A percentile compares a stretch with the other conserved stretches of the same genome.
These are phyloP conservation scores for Sialia sialis DNA, from an alignment of 2,113 vertebrate species.

Conservation along the genomic window DNA sequence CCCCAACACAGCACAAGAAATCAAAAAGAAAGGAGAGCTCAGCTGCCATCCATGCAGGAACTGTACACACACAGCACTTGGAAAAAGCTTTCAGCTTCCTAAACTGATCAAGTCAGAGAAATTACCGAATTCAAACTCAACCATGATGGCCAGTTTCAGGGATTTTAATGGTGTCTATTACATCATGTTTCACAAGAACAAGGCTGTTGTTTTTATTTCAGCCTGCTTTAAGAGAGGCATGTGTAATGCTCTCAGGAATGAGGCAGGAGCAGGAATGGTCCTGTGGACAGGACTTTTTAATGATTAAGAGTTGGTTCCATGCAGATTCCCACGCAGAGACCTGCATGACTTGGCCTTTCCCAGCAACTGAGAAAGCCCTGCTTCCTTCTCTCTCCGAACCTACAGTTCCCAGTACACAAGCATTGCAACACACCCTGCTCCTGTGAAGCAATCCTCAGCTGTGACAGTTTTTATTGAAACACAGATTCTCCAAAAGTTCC, in stretches of 20 bases:
- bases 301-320: neutral
- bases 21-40: neutral
- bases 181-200: neutral
- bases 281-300: neutral
- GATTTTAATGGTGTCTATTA: neutral
- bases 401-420: neutral
- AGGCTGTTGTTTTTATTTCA: neutral
- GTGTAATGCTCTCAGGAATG: neutral
- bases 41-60: fast-evolving
- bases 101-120: neutral
- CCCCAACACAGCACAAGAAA: neutral
- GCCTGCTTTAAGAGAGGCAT: neutral
- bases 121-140: fast-evolving
- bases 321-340: neutral
- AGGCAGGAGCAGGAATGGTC: neutral
- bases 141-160: neutral
- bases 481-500: neutral
- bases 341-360: neutral
- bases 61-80: fast-evolving
- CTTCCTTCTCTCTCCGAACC: neutral
- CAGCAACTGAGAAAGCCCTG: neutral
- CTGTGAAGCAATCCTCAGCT: neutral
- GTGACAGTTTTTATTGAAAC: fast-evolving
- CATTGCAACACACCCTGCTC: neutral
- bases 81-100: neutral